These are phyloP conservation scores for Raja brachyura DNA, from an alignment of 2,113 vertebrate species.

Conservation along the genomic window DNA sequence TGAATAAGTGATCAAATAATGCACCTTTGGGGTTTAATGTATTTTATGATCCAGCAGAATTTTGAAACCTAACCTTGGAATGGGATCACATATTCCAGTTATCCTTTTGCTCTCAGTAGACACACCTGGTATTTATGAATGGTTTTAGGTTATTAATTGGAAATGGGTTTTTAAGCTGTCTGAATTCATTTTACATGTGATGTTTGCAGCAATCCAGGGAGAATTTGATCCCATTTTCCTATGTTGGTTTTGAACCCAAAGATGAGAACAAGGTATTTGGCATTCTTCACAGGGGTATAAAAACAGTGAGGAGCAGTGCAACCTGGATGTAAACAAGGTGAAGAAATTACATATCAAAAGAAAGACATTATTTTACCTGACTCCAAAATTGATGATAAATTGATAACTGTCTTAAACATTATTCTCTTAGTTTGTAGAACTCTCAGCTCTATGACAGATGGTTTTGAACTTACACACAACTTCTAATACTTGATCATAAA, in stretches of 20 bases:
- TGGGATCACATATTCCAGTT: neutral
- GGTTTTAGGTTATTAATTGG: neutral
- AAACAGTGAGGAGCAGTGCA: neutral
- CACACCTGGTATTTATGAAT: neutral
- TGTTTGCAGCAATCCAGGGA: neutral
- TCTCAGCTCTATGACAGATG: no score
- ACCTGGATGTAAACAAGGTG: neutral
- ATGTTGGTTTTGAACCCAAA: neutral
- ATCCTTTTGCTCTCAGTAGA: neutral
- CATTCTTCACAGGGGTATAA: neutral
- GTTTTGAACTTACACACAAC: no score
- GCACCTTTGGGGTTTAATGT: neutral
- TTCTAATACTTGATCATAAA: no score
- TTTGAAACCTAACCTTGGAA: neutral
- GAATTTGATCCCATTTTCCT: neutral
- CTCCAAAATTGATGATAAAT: neutral
- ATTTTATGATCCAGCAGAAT: neutral
- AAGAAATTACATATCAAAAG: neutral
- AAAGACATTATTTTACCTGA: neutral
- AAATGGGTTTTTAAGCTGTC: neutral
- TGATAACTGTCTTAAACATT: no score
- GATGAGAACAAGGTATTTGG: neutral
- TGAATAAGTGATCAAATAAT: neutral
- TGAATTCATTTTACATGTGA: neutral
- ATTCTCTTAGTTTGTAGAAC: no score